Conservation (phyloP, 2,113 vertebrate species). For the Procavia capensis region DNA sequence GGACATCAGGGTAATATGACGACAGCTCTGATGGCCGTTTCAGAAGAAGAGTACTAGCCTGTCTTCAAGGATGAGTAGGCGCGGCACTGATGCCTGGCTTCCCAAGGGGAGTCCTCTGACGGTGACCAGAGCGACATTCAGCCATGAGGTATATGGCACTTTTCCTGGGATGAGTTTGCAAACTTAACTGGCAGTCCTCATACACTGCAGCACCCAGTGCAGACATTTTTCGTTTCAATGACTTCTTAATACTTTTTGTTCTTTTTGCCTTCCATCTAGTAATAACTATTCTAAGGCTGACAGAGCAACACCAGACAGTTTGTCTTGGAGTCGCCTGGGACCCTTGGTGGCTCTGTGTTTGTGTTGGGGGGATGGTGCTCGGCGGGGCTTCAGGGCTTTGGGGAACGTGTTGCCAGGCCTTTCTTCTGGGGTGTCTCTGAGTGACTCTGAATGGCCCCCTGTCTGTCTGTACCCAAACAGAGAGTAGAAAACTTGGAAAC, state of each 20-base stretch:
- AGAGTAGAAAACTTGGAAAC: background rate
- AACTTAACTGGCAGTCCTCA: no score
- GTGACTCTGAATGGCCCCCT: background rate
- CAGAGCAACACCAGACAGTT: background rate
- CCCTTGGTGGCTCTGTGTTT: background rate
- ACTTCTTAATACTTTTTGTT: background rate
- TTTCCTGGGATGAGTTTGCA: no score
- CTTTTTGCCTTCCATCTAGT: background rate
- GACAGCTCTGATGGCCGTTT: no score
- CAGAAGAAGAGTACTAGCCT: no score
- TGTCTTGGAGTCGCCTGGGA: background rate
- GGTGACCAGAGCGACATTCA: no score
- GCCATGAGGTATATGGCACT: no score
- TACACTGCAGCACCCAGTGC: background rate
- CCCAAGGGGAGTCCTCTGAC: no score
- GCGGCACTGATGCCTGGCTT: no score
- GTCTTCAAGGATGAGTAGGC: no score
- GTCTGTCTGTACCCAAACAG: background rate
- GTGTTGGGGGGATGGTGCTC: background rate
- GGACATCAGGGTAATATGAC: no score
- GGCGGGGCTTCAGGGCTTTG: background rate
- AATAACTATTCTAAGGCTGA: background rate
- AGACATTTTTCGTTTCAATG: conserved; percentile 33
- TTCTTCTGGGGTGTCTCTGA: background rate
- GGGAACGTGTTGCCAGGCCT: background rate